phyloP scores from a whole-genome alignment of 2,888 invertebrate species.

The Oscheius myriophilus region DNA sequence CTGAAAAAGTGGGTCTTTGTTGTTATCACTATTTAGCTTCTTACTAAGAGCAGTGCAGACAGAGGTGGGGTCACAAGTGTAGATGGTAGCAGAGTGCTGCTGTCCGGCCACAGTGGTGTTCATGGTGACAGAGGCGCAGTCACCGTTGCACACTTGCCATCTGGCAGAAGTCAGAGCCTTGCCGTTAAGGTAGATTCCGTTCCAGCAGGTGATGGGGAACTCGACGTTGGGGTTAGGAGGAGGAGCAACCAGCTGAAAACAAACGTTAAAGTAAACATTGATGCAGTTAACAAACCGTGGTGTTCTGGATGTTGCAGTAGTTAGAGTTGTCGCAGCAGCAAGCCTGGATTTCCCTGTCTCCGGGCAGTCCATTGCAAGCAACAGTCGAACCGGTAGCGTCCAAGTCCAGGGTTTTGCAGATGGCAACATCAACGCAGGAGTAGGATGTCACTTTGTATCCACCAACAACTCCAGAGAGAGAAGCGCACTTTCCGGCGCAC shows the following conservation, averaged over 20 bases:
- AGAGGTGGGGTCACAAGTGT: constrained; percentile 51
- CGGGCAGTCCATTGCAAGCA: constrained; percentile 36
- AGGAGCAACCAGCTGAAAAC: constrained; percentile 5
- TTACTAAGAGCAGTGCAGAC: constrained; percentile 40
- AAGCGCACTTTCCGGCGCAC: constrained; percentile 47
- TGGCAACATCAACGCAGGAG: constrained; percentile 43
- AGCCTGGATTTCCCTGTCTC: constrained; percentile 38
- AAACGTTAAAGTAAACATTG: background rate
- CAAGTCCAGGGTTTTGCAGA: constrained; percentile 44
- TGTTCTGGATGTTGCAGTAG: constrained; percentile 43
- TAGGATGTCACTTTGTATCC: constrained; percentile 39
- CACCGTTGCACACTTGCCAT: constrained; percentile 27
- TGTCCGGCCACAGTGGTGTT: constrained; percentile 27
- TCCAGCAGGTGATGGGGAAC: constrained; percentile 50
- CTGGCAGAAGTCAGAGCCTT: constrained; percentile 27
- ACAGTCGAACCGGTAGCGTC: no score
- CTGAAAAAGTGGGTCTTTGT: constrained; percentile 23
- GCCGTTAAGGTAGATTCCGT: constrained; percentile 48
- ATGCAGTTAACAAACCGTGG: background rate
- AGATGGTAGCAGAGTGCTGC: constrained; percentile 34
- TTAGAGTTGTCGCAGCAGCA: constrained; percentile 55
- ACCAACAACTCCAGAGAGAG: constrained; percentile 38
- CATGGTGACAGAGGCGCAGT: constrained; percentile 28
- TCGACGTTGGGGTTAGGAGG: constrained; percentile 38
- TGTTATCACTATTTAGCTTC: background rate